Base-by-base conservation (phyloP, 2,888 invertebrate genomes). In the Norana najaformis region DNA sequence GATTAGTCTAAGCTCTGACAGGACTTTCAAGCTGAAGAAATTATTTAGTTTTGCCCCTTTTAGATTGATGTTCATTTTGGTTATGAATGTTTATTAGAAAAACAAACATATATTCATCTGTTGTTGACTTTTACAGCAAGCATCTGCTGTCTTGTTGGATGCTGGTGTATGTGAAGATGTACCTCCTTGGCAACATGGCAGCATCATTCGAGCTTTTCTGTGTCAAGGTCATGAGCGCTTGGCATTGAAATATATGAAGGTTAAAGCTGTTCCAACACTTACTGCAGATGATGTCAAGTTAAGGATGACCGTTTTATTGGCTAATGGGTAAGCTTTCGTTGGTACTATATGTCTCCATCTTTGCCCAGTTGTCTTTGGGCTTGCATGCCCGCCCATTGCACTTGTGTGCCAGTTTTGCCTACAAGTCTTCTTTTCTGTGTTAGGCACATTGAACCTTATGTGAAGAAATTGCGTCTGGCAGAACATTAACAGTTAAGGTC, bases 121-220 rank as follows among this genome's bases (percentile, higher is more conserved):
- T 69, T 69, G n/a, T 69, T 69, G 30, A n/a, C 69, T n/a, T 47
- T 69, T 85, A 69, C 95, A 96, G 96, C 96, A 96, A 92, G 96
- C 97, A 0, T 95, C 97, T 90, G 96, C 96, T 92, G 96, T 96
- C 92, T 95, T 97, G 13, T 95, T 97, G 92, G 96, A 97, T 93
- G 96, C 96, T 0, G 94, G 96, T 38, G 96, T 97, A 0, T 95
- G 95, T 92, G 95, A 95, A 1, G 96, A 96, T 37, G 95, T 97
- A 34, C 96, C 96, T 39, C 96, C 96, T 20, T 97, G 97, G 97
- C 97, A 97, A 93, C 97, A 97, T 94, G 96, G 96, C 90, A 96
- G 96, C 0, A 96, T 97, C 0, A 94, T 97, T 13, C 96, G 96
- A 13, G 96, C 97, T 0, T 95, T 95, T 8, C 95, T 97, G 13